phyloP scores from a whole-genome alignment of 2,797 vertebrate species.

The Agapornis canus region DNA sequence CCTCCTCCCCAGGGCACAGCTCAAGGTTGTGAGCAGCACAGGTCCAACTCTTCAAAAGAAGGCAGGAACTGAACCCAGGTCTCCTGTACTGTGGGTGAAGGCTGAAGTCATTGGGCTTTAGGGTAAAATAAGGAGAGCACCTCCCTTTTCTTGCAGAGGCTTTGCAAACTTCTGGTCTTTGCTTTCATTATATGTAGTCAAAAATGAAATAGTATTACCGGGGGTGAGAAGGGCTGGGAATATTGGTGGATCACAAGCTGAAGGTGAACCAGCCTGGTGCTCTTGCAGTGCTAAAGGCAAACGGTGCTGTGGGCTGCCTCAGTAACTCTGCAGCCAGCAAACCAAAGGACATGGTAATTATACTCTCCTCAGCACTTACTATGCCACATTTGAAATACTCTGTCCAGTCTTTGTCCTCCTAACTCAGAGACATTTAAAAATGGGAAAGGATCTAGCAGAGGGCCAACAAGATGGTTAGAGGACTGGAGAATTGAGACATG shows the following conservation, averaged over 20 bases:
- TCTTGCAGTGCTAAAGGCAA: neutral
- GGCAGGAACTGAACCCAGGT: neutral
- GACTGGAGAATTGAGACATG: neutral
- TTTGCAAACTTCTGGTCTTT: neutral
- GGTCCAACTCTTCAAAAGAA: neutral
- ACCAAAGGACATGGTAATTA: neutral
- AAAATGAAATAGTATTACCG: neutral
- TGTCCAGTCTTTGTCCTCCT: neutral
- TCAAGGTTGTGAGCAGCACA: neutral
- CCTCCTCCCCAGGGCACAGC: neutral
- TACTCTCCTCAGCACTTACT: neutral
- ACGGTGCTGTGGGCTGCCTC: neutral
- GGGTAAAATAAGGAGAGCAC: neutral
- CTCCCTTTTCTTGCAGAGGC: neutral
- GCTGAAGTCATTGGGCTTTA: slow-evolving; percentile 4
- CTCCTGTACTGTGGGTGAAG: neutral
- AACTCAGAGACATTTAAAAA: neutral
- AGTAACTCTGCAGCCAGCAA: neutral
- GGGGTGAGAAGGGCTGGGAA: neutral
- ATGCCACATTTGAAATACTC: neutral
- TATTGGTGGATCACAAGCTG: neutral
- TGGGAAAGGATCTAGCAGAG: neutral
- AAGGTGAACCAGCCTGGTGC: neutral
- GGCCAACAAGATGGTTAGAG: neutral
- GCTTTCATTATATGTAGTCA: neutral